Evolutionary conservation across 1,140 invertebrate species (phyloP), one percentile per base, ranked within the genome.

Genomic region (Spodoptera litura): DNA sequence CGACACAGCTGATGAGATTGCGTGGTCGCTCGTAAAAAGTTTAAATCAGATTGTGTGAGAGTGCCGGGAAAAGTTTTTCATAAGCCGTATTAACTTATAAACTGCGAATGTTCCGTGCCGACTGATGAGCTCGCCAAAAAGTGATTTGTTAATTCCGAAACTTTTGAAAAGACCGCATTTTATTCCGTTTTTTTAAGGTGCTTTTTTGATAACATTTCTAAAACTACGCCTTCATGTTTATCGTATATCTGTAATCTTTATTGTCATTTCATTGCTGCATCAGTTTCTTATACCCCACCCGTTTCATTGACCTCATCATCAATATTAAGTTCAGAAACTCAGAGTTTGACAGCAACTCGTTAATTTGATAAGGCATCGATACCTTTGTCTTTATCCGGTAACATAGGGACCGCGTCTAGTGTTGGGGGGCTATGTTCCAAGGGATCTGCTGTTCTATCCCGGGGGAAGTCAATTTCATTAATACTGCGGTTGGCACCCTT

Each of bases 401-500:
- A 71, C 62, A 58, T 61, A 64, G 71, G 27, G 51, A 73, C 75
- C 59, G 77, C 70, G 59, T 51, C 58, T 52, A 44, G 44, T 72
- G 31, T 6, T 53, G 25, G 51, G 74, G 74, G 68, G 15, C 2
- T 44, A 76, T 27, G 73, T 55, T 61, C 10, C 53, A 79, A 77
- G 75, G 79, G 80, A 44, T 73, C 72, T 78, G 79, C 73, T 59
- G 73, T 80, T 86, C 81, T 51, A 75, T 87, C 92, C 83, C 91
- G 13, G 61, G 90, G 91, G 90, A 91, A 86, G 85, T 85, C 87
- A 91, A 94, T 92, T 94, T 94, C 90, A 94, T 94, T 92, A 91
- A 91, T 91, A 85, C 87, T 90, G 89, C 81, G 87, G 89, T 88
- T 56, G 56, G 76, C 82, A 81, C 78, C 76, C 80, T 76, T 78